Evolutionary conservation across 1,140 invertebrate genomes (phyloP).

Genomic region (Panagrolaimus sp.): DNA sequence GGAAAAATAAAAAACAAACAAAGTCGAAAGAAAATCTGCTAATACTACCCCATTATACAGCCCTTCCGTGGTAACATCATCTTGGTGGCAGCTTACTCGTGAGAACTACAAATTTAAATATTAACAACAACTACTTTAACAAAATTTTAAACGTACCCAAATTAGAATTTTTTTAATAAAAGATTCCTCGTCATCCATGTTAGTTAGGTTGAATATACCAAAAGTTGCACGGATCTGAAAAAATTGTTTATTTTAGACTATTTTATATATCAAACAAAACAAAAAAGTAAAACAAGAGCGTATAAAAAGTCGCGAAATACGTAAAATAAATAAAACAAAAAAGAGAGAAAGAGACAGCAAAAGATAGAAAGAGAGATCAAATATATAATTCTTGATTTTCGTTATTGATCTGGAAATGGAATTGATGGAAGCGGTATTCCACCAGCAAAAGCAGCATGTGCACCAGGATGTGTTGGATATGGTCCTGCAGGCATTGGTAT

Average conservation of each 20-base stretch:
- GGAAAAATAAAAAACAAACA: background rate
- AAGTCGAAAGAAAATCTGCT: slow-evolving; percentile 8
- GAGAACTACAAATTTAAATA: background rate
- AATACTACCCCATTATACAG: background rate
- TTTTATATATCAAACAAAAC: background rate
- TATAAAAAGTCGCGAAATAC: background rate
- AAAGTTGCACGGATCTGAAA: background rate
- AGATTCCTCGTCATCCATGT: slow-evolving; percentile 9
- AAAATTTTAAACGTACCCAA: background rate
- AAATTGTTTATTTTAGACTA: background rate
- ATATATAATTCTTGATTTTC: background rate
- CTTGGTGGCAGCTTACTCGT: slow-evolving; percentile 5
- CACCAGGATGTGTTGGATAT: too few relatives aligned
- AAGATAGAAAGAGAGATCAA: background rate
- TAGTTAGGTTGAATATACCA: background rate
- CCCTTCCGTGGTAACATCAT: background rate
- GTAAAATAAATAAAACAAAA: slow-evolving; percentile 14
- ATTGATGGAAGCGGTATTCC: background rate
- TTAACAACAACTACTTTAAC: background rate
- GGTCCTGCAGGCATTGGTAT: background rate
- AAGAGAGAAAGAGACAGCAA: background rate
- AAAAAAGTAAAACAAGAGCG: background rate
- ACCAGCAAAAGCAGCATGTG: background rate
- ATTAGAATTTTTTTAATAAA: background rate
- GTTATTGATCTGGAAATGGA: background rate